phyloP scores from a whole-genome alignment of 2,888 invertebrate species.

The Habroteleia sp. region DNA sequence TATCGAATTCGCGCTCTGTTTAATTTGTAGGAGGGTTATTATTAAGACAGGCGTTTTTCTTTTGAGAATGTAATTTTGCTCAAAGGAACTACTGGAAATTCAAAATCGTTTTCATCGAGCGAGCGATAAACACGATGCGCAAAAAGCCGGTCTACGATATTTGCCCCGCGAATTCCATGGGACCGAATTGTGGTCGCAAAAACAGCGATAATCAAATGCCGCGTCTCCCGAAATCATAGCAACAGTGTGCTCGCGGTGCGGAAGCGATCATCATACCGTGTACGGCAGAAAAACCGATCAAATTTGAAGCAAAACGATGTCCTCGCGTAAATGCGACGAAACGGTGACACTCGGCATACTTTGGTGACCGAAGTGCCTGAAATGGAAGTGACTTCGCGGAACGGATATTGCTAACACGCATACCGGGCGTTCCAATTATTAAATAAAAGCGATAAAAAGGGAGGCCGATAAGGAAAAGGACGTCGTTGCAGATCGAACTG shows the following conservation, averaged over 20 bases:
- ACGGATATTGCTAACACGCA: conserved; percentile 71
- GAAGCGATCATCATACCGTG: conserved; percentile 34
- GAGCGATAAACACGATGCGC: conserved; percentile 16
- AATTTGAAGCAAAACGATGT: conserved; percentile 59
- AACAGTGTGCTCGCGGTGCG: conserved; percentile 24
- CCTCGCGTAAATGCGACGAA: conserved; percentile 62
- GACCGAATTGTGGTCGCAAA: conserved; percentile 1
- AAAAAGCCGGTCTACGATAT: conserved; percentile 16
- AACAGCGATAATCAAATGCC: conserved; percentile 24
- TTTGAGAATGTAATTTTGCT: conserved; percentile 6
- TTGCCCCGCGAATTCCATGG: conserved; percentile 14
- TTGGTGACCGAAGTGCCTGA: conserved; percentile 66
- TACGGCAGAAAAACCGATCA: conserved; percentile 46
- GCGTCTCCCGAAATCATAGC: conserved; percentile 19
- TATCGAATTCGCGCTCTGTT: conserved; percentile 29
- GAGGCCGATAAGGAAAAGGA: conserved; percentile 69
- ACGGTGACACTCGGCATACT: conserved; percentile 50
- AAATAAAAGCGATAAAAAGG: conserved; percentile 70
- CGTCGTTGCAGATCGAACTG: conserved; percentile 51
- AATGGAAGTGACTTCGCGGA: conserved; percentile 74
- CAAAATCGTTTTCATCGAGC: conserved; percentile 16
- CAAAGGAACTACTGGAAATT: conserved; percentile 28
- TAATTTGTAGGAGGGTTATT: conserved; percentile 28
- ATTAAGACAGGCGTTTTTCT: conserved; percentile 5
- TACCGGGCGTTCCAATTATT: conserved; percentile 75